Percentiles rank a stretch among this genome's conserved stretches.
phyloP scores from a whole-genome alignment of 2,888 invertebrate genomes.

The Spodoptera picta region DNA sequence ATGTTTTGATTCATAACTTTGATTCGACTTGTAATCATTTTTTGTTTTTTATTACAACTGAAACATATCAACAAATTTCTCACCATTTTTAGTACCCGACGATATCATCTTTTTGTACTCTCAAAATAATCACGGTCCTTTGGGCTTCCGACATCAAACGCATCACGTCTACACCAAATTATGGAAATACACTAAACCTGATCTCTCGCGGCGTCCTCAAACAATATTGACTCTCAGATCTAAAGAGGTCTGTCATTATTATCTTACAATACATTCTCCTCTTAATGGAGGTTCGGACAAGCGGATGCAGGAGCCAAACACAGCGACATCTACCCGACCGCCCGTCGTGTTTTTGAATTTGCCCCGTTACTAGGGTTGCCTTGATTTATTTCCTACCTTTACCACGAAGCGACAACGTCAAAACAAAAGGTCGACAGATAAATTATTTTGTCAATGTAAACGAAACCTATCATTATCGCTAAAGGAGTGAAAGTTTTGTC shows the following conservation, averaged over 20 bases:
- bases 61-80: too few species aligned
- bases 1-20: too few species aligned
- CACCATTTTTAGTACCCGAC: too few species aligned
- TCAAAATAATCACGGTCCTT: conserved; percentile 11
- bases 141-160: conserved; percentile 9
- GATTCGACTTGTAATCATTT: too few species aligned
- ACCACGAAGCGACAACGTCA: conserved; percentile 2
- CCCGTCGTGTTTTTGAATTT: conserved; percentile 66
- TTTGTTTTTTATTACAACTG: too few species aligned
- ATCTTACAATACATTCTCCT: conserved; percentile 53
- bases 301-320: conserved; percentile 61
- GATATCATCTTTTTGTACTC: not conserved
- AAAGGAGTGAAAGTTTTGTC: not conserved
- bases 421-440: conserved; percentile 22
- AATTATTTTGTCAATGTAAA: conserved; percentile 5
- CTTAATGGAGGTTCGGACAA: conserved; percentile 55
- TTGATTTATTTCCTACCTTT: conserved; percentile 22
- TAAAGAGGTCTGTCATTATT: conserved; percentile 51
- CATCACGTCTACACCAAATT: conserved; percentile 30
- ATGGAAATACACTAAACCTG: conserved; percentile 48
- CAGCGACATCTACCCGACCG: conserved; percentile 54
- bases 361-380: conserved; percentile 61
- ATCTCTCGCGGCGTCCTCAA: conserved; percentile 40
- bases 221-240: conserved; percentile 50
- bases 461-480: not conserved